These are phyloP conservation scores for Chloroclystis v-ata DNA, from an alignment of 2,888 invertebrate genomes.

Conservation along the genomic window DNA sequence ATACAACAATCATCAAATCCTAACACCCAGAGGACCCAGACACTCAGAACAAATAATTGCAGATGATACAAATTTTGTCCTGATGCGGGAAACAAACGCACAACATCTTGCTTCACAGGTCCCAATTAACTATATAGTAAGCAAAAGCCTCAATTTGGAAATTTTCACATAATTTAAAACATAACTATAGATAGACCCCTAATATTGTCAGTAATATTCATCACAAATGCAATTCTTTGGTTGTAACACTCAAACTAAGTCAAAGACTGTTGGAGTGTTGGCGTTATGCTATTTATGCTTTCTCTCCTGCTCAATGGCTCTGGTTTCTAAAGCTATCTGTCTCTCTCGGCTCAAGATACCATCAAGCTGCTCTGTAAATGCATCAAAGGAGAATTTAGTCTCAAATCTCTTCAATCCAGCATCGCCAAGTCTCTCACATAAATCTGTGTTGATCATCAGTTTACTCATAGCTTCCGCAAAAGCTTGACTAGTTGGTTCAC, in stretches of 20 bases:
- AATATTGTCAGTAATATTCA: slow-evolving; percentile 3
- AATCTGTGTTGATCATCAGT: slow-evolving; percentile 80
- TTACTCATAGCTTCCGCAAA: slow-evolving; percentile 88
- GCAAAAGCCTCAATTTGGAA: no score
- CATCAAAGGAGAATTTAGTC: slow-evolving; percentile 88
- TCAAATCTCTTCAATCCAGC: slow-evolving; percentile 86
- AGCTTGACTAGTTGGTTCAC: slow-evolving; percentile 81
- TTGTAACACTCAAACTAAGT: slow-evolving; percentile 68
- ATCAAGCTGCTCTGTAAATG: slow-evolving; percentile 85
- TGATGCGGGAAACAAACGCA: no score
- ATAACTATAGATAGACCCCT: background rate
- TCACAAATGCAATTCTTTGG: slow-evolving; percentile 31
- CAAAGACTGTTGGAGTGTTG: slow-evolving; percentile 66
- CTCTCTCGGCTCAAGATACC: slow-evolving; percentile 67
- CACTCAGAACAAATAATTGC: no score
- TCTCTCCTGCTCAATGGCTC: slow-evolving; percentile 61
- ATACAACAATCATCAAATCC: no score
- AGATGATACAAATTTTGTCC: no score
- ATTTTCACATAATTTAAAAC: no score
- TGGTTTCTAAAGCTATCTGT: slow-evolving; percentile 62
- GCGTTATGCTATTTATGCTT: slow-evolving; percentile 65
- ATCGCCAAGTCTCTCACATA: slow-evolving; percentile 83
- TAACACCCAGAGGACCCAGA: no score
- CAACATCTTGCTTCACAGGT: no score
- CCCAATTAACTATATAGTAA: no score